phyloP scores from a whole-genome alignment of 2,113 vertebrate species.

The Gavialis gangeticus region DNA sequence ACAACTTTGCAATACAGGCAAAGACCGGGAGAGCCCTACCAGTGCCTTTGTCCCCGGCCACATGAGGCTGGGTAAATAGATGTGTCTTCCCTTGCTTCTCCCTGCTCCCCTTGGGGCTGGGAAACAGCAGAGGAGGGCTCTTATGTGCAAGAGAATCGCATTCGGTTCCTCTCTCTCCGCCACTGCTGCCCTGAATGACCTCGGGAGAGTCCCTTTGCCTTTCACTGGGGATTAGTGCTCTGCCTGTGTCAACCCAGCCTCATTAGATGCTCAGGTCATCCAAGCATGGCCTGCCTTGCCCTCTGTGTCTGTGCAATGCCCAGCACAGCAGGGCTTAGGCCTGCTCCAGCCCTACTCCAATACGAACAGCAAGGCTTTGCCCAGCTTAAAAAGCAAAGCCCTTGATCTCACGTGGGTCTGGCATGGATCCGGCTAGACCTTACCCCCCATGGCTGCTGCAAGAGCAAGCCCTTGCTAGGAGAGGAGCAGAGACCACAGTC shows the following conservation, averaged over 20 bases:
- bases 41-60: no score
- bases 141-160: not conserved
- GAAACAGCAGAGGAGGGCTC: rapidly evolving
- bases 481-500: not conserved
- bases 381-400: not conserved
- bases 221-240: rapidly evolving
- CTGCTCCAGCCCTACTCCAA: rapidly evolving
- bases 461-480: not conserved
- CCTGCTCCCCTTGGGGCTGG: no score
- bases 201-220: not conserved
- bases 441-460: no score
- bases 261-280: rapidly evolving
- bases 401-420: no score
- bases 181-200: not conserved
- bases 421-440: no score
- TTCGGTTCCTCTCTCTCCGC: rapidly evolving
- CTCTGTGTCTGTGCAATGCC: rapidly evolving
- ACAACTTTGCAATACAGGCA: no score
- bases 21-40: no score
- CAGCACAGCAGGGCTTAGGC: rapidly evolving
- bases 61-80: no score
- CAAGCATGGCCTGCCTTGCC: rapidly evolving
- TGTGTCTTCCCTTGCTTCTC: no score
- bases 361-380: rapidly evolving
- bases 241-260: rapidly evolving